Evolutionary conservation across 2,797 vertebrate species (phyloP), one percentile per base, ranked within the genome.

Genomic region (Acanthornis magna): DNA sequence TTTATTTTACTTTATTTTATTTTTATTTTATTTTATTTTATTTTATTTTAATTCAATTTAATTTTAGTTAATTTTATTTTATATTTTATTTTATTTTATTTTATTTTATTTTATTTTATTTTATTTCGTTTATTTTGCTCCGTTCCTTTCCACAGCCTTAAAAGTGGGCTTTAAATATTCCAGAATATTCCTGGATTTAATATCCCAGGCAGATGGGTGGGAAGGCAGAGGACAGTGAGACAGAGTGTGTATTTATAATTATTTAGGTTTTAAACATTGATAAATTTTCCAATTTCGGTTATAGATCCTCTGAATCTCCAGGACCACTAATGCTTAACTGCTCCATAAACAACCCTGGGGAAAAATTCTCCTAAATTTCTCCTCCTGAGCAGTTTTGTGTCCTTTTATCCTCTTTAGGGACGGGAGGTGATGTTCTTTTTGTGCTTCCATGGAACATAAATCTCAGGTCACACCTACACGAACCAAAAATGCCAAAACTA

Each of bases 331-430:
- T 16, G 4, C 55, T 43, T 43, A 88, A 90, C 89, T 51, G 78
- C 61, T 94, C 85, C 68, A 57, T 71, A 65, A 93, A 77, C 66
- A 75, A 43, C 36, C 83, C 95, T 34, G 36, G 34, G 80, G 86
- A 72, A 79, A 81, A 58, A 47, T 23, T 30, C 29, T 38, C 55
- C 27, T 19, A 11, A 48, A 19, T 78, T 93, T 95, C 86, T 96
- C 88, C 68, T 88, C 50, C 82, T 71, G 58, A 82, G 88, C 83
- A 91, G 66, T 70, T 96, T 83, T 93, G 89, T 93, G 86, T 60
- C 51, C 19, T 42, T 26, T 23, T 13, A 25, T 7, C 5, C 45
- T 19, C 14, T 45, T 88, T 67, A 16, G 80, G 92, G 76, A 55
- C 86, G 89, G 92, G 84, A 91, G 75, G 78, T 51, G 79, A 80